These are phyloP conservation scores for Drosophila mettleri DNA, from an alignment of 2,888 invertebrate genomes.

Conservation along the genomic window DNA sequence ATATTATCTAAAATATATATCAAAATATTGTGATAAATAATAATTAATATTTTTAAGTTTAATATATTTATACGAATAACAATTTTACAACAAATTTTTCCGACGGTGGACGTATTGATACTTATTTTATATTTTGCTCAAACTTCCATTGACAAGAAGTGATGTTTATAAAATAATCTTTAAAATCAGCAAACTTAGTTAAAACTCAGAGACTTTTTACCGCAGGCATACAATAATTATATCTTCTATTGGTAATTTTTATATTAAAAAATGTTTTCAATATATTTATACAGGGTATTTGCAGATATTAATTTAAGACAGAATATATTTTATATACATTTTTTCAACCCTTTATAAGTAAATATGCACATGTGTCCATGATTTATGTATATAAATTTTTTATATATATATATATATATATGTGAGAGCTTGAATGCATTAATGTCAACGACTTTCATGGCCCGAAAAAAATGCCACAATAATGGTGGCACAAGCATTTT, in stretches of 20 bases:
- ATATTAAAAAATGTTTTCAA: neutral
- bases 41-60: slow-evolving; percentile 64
- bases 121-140: neutral
- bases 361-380: slow-evolving; percentile 10
- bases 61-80: slow-evolving; percentile 32
- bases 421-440: slow-evolving; percentile 75
- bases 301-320: neutral
- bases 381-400: slow-evolving; percentile 28
- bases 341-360: neutral
- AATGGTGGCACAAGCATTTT: slow-evolving; percentile 64
- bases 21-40: slow-evolving; percentile 73
- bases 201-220: neutral
- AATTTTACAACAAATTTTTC: slow-evolving; percentile 8
- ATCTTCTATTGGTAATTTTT: too few species aligned
- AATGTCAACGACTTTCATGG: slow-evolving; percentile 50
- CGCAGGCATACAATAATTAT: neutral
- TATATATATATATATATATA: too few species aligned
- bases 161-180: neutral
- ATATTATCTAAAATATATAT: slow-evolving; percentile 57
- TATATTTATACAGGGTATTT: neutral
- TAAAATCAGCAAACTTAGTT: neutral
- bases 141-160: neutral
- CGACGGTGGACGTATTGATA: slow-evolving; percentile 1
- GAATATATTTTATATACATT: neutral
- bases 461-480: slow-evolving; percentile 29